These are phyloP conservation scores for Stenotaenia linearis DNA, from an alignment of 2,888 invertebrate genomes.

Conservation along the genomic window DNA sequence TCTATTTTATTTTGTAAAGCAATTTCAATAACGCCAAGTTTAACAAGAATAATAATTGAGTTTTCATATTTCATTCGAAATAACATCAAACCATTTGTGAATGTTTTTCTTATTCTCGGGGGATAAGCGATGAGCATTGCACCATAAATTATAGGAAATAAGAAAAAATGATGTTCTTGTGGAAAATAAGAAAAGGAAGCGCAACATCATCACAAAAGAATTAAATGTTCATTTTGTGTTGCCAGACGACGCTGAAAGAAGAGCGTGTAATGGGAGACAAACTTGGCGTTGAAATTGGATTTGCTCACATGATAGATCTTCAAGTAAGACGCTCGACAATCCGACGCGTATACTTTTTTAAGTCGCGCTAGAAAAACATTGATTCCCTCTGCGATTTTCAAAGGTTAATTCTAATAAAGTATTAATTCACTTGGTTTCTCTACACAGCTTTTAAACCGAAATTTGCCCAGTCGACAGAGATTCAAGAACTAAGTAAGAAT, in stretches of 20 bases:
- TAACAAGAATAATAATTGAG: not conserved
- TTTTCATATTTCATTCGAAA: conserved; percentile 3
- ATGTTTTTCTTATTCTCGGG: not conserved
- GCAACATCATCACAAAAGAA: not conserved
- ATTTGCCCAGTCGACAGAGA: conserved; percentile 56
- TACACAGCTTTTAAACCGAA: conserved; percentile 56
- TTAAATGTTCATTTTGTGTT: not conserved
- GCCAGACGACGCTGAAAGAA: not conserved
- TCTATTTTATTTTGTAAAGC: too few relatives aligned
- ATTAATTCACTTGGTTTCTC: not conserved
- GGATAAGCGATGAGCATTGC: too few relatives aligned
- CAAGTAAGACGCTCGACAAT: not conserved
- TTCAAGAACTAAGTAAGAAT: conserved; percentile 56
- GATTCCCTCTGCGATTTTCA: not conserved
- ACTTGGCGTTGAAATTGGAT: conserved; percentile 4
- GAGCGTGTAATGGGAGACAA: not conserved
- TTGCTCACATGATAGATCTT: not conserved
- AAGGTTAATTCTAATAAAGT: not conserved
- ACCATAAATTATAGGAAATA: too few relatives aligned
- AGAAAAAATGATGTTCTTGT: too few relatives aligned
- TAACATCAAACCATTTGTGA: not conserved
- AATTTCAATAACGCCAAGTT: too few relatives aligned
- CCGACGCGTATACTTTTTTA: too few relatives aligned
- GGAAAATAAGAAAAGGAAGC: too few relatives aligned
- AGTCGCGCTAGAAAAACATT: not conserved